Conservation (phyloP, 2,888 invertebrate genomes). For the Cryptophagus acutangulus region DNA sequence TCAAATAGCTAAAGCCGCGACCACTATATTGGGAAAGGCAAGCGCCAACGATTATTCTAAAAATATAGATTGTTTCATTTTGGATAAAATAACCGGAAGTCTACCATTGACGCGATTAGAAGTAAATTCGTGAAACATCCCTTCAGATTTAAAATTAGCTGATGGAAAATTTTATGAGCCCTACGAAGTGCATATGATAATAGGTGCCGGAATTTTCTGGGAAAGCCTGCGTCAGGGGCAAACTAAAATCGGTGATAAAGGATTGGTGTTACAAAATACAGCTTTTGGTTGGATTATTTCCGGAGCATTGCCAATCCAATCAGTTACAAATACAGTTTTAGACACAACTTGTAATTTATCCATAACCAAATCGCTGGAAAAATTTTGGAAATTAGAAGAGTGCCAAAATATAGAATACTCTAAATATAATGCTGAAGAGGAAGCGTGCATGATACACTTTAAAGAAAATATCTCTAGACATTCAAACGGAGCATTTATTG, state of each 20-base stretch:
- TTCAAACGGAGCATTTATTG: background rate
- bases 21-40: too few species aligned
- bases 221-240: background rate
- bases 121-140: too few species aligned
- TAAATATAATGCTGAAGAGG: background rate
- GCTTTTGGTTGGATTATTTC: background rate
- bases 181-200: background rate
- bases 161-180: background rate
- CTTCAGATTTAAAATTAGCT: background rate
- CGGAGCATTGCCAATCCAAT: too few species aligned
- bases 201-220: background rate
- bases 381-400: slow-evolving; percentile 1
- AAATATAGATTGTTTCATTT: too few species aligned
- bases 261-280: too few species aligned
- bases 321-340: too few species aligned
- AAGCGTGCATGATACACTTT: background rate
- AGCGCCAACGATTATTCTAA: too few species aligned
- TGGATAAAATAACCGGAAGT: too few species aligned
- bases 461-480: background rate
- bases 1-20: too few species aligned
- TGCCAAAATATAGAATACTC: background rate
- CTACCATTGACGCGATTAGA: too few species aligned
- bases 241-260: background rate
- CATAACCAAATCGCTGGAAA: background rate
- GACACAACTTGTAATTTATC: background rate